phyloP scores from a whole-genome alignment of 1,140 invertebrate genomes.

The Conus betulinus region DNA sequence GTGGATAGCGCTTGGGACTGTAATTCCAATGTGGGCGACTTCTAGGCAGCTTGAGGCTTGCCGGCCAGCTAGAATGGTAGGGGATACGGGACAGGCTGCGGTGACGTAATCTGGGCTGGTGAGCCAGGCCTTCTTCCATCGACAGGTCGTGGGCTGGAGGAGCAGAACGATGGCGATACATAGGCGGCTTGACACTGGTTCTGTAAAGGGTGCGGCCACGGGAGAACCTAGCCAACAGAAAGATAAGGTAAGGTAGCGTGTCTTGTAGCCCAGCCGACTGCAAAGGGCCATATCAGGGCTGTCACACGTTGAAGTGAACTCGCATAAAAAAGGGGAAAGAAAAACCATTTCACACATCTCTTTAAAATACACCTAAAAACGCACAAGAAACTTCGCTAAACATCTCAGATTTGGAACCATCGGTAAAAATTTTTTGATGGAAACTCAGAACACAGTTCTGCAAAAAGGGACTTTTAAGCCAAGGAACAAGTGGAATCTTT shows the following conservation, averaged over 20 bases:
- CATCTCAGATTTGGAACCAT: too few species aligned
- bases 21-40: background rate
- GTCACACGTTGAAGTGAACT: too few species aligned
- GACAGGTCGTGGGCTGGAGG: background rate
- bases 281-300: too few species aligned
- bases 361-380: too few species aligned
- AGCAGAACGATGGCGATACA: background rate
- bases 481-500: too few species aligned
- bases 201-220: background rate
- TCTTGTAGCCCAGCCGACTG: too few species aligned
- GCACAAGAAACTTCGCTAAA: too few species aligned
- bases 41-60: background rate
- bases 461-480: too few species aligned
- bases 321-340: too few species aligned
- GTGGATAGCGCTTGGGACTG: background rate
- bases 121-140: background rate
- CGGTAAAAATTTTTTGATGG: too few species aligned
- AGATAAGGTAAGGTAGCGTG: background rate
- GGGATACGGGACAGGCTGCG: background rate
- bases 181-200: background rate
- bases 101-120: background rate
- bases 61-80: background rate
- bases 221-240: background rate
- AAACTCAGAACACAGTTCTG: too few species aligned
- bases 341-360: too few species aligned